Conservation (phyloP, 2,888 invertebrate species). For the Brachylomia viminalis region DNA sequence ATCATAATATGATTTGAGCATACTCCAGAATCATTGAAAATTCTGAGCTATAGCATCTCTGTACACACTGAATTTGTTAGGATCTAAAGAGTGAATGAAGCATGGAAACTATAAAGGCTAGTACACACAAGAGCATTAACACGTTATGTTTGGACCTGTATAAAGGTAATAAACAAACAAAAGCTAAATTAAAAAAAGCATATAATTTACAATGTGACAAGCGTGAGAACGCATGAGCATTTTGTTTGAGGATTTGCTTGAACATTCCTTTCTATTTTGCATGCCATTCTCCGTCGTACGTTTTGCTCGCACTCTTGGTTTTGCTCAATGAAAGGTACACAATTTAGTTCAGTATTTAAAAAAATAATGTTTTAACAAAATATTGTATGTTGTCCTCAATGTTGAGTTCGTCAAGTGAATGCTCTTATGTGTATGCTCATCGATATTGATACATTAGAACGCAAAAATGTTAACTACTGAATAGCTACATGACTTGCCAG, state of each 20-base stretch:
- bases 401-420: slow-evolving; percentile 4
- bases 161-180: background rate
- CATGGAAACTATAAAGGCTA: slow-evolving; percentile 3
- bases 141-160: background rate
- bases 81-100: slow-evolving; percentile 26
- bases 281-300: background rate
- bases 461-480: slow-evolving; percentile 19
- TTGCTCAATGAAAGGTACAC: background rate
- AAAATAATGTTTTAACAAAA: background rate
- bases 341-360: background rate
- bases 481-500: slow-evolving; percentile 39
- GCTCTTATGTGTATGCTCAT: slow-evolving; percentile 17
- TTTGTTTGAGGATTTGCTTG: background rate
- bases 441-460: slow-evolving; percentile 12
- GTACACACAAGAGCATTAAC: slow-evolving; percentile 32
- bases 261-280: background rate
- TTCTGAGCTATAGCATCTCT: slow-evolving; percentile 74
- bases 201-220: background rate
- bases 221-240: background rate
- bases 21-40: slow-evolving; percentile 70
- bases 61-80: slow-evolving; percentile 69
- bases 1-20: slow-evolving; percentile 81
- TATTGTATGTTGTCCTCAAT: background rate
- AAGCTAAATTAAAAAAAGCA: background rate
- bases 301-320: slow-evolving; percentile 5